These are phyloP conservation scores for Cirrhinus molitorella DNA, from an alignment of 2,797 vertebrate species.

Conservation along the genomic window DNA sequence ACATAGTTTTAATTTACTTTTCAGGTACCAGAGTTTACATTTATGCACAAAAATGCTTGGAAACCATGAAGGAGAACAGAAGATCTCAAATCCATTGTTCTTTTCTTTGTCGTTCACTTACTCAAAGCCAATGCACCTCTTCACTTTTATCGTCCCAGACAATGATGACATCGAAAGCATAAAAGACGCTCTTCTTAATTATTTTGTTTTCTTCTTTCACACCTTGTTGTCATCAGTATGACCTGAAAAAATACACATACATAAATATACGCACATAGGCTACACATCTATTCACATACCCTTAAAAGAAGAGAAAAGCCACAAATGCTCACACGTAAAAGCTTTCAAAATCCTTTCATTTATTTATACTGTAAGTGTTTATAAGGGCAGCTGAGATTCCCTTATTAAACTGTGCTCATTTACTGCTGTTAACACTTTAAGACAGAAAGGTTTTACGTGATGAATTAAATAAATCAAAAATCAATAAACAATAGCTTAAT, in stretches of 20 bases:
- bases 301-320: constrained; percentile 1
- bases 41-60: not conserved
- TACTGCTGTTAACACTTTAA: not conserved
- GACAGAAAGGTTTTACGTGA: not conserved
- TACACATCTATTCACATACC: constrained; percentile 16
- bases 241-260: constrained; percentile 26
- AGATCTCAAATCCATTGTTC: constrained; percentile 31
- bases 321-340: constrained; percentile 35
- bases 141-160: not conserved
- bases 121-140: too few species aligned
- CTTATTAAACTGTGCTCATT: not conserved
- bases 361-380: constrained; percentile 28
- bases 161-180: constrained; percentile 11
- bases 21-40: not conserved
- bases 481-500: not conserved
- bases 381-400: not conserved
- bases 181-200: not conserved
- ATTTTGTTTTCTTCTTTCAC: not conserved
- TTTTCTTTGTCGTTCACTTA: not conserved
- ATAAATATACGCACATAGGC: not conserved
- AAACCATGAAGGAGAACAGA: not conserved
- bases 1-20: constrained; percentile 1
- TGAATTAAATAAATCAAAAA: not conserved
- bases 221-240: not conserved
- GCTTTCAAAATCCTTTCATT: constrained; percentile 48